phyloP scores from a whole-genome alignment of 2,113 vertebrate species.

The Oreochromis spilurus region DNA sequence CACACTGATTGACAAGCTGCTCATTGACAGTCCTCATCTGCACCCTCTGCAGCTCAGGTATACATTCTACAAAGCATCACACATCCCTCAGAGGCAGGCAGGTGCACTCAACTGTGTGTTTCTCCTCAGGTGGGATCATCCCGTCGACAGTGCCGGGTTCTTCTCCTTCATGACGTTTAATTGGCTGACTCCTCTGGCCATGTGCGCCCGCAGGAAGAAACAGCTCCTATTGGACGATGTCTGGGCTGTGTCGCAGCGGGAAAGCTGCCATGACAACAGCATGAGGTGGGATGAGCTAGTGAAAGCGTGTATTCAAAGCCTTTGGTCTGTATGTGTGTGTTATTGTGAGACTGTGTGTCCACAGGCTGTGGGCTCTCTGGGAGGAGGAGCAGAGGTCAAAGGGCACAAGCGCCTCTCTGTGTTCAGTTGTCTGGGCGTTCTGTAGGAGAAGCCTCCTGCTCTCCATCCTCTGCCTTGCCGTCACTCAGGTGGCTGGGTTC shows the following conservation, averaged over 20 bases:
- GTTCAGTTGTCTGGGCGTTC: slow-evolving; percentile 83
- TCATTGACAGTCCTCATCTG: not conserved
- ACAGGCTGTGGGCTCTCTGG: slow-evolving; percentile 84
- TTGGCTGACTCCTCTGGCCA: slow-evolving; percentile 86
- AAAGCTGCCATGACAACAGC: slow-evolving; percentile 84
- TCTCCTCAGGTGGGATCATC: slow-evolving; percentile 78
- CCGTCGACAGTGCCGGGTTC: slow-evolving; percentile 87
- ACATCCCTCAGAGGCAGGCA: not conserved
- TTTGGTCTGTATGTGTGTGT: not conserved
- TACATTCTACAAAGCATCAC: not conserved
- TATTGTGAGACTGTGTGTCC: not conserved
- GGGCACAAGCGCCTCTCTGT: slow-evolving; percentile 81
- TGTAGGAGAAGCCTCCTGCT: slow-evolving; percentile 86
- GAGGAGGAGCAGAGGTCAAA: slow-evolving; percentile 78
- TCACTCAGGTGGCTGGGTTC: slow-evolving; percentile 91
- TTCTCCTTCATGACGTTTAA: slow-evolving; percentile 94
- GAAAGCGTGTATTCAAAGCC: rapidly evolving
- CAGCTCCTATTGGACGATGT: slow-evolving; percentile 83
- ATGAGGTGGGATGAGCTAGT: slow-evolving; percentile 74
- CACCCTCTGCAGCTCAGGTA: not conserved
- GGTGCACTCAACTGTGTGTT: not conserved
- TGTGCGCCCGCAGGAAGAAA: slow-evolving; percentile 79
- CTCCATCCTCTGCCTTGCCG: slow-evolving; percentile 88
- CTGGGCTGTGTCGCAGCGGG: slow-evolving; percentile 83
- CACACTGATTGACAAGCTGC: not conserved